A percentile compares a stretch with the other conserved stretches of the same genome.
Conservation (phyloP, 2,888 invertebrate species). For the Tenthredo notha region DNA sequence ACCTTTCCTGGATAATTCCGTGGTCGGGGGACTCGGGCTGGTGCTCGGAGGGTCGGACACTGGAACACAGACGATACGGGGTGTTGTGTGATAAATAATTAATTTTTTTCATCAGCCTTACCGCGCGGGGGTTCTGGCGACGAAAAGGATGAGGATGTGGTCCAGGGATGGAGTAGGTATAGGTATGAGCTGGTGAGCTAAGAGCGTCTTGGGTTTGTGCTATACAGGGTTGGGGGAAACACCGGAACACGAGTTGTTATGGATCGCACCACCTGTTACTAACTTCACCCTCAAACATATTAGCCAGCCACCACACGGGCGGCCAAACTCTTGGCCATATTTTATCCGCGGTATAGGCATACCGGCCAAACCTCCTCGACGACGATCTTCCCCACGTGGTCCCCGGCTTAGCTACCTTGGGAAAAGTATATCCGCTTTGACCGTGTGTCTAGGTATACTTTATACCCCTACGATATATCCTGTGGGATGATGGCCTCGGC, state of each 20-base stretch:
- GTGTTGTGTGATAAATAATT: constrained; percentile 61
- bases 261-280: constrained; percentile 77
- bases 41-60: constrained; percentile 91
- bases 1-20: constrained; percentile 80
- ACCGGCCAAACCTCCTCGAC: not conserved
- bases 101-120: constrained; percentile 73
- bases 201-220: constrained; percentile 2
- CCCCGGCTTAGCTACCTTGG: not conserved
- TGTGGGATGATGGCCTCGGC: not conserved
- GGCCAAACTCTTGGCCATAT: constrained; percentile 73
- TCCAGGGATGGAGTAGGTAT: constrained; percentile 57
- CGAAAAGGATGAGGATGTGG: constrained; percentile 47
- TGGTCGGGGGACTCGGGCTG: constrained; percentile 87
- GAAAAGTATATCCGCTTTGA: constrained; percentile 6
- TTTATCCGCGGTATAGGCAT: constrained; percentile 66
- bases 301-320: constrained; percentile 69
- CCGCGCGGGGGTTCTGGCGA: constrained; percentile 49
- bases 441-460: constrained; percentile 18
- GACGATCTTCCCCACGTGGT: constrained; percentile 40
- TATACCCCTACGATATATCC: not conserved
- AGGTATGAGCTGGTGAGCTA: constrained; percentile 51
- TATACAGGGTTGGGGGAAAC: constrained; percentile 35
- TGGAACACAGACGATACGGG: constrained; percentile 74
- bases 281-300: constrained; percentile 74
- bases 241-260: constrained; percentile 64